Evolutionary conservation across 2,888 invertebrate genomes (phyloP), one percentile per base, ranked within the genome.

Genomic region (Rhorus exstirpatorius): DNA sequence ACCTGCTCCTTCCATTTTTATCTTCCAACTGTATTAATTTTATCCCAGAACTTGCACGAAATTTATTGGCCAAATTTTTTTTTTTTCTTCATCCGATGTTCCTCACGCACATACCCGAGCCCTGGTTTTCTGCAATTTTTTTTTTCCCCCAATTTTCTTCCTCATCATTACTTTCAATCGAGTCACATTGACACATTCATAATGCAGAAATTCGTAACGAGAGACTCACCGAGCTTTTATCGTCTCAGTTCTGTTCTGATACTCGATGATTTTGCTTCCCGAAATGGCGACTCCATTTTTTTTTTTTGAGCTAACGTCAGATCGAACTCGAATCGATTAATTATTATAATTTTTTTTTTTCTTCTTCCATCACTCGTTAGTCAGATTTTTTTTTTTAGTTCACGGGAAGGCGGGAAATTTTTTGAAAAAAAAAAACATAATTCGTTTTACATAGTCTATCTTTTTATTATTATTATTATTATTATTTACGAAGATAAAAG

Each of bases 401-500:
- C 6, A 12, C 10, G 3, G 49, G 7, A 12, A 17, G 55, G 26
- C 24, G 26, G 41, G 19, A 35, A 61, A 60, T 41, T 12, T 67
- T 61, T 55, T 17, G 19, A 63, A 58, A 49, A 12, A 35, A 41
- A 8, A 38, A 61, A 55, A 51, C 60, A 55, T 24, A 53, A 26
- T 38, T 76, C 68, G 79, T 87, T 84, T 86, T 84, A 80, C 84
- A 88, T 85, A 51, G 70, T 87, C 80, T 87, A 88, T 87, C 84
- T 31, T 61, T 12, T 31, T 49, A 44, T 51, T 74, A 63, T 61
- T 35, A 41, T 12, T 61, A n/a, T n/a, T 60, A 35, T 46, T 31
- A 46, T 89, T 86, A 84, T 86, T 86, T 84, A 81, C 84, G 88
- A 86, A 84, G 77, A 6, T 86, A 86, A 87, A 85, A 86, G 86